Base-by-base conservation (phyloP, 92 coral and sea anemone genomes). In the Isaurus tuberculatus region DNA sequence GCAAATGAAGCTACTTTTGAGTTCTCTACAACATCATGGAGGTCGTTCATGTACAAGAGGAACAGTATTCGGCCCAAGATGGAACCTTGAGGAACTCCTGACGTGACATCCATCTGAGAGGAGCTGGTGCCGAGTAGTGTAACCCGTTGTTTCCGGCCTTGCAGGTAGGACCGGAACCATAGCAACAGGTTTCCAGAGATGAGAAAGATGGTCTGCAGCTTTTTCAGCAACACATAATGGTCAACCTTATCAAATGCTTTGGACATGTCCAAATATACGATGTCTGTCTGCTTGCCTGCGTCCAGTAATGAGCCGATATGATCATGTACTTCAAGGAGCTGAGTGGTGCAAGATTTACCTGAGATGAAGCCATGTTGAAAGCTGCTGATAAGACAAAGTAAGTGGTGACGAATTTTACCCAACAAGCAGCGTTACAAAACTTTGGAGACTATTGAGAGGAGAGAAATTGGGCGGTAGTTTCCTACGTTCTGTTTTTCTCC, bases 391-490 rank as follows among this genome's bases (percentile, higher is more conserved):
- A n/a, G n/a, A n/a, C n/a, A n/a, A n/a, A n/a, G n/a, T n/a, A n/a
- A n/a, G n/a, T n/a, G n/a, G n/a, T n/a, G n/a, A n/a, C n/a, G n/a
- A n/a, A n/a, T n/a, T n/a, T n/a, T n/a, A n/a, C n/a, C n/a, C n/a
- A n/a, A n/a, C n/a, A n/a, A n/a, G n/a, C n/a, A n/a, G n/a, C n/a
- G n/a, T n/a, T n/a, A n/a, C n/a, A n/a, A n/a, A n/a, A 72, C 89
- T 30, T 85, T 80, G 37, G 85, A 78, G 20, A 85, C 67, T 32
- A 89, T 22, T 22, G 63, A 53, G 8, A 89, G 89, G 31, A 85
- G 70, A 9, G 89, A 85, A 40, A 89, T 85, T 10, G 83, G 85
- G 37, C 85, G 72, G 70, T 88, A 88, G 55, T 88, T 88, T 28
- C 70, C 80, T 11, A 72, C 83, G 15, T 75, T 22, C 10, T 88